These are phyloP conservation scores for Tringa solitaria DNA, from an alignment of 2,113 vertebrate genomes.

Conservation along the genomic window DNA sequence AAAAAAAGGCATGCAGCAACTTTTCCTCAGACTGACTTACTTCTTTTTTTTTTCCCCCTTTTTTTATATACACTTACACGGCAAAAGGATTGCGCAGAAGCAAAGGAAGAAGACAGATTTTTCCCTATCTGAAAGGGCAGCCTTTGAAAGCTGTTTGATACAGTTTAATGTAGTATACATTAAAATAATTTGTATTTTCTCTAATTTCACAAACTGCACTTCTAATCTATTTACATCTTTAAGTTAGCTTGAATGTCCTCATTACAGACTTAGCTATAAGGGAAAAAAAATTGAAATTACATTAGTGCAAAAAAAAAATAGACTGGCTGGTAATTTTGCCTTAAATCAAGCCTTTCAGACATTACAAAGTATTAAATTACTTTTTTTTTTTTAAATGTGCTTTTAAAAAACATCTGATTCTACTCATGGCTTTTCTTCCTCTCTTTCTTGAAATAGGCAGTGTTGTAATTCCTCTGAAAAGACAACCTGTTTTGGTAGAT, in stretches of 20 bases:
- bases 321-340: background rate
- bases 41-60: background rate
- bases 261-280: background rate
- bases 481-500: background rate
- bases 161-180: background rate
- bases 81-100: background rate
- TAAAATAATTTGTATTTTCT: background rate
- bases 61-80: background rate
- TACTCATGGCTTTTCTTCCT: background rate
- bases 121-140: background rate
- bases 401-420: background rate
- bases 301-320: background rate
- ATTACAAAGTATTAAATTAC: background rate
- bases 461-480: background rate
- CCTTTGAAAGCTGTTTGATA: background rate
- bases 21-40: background rate
- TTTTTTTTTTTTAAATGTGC: background rate
- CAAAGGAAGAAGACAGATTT: background rate
- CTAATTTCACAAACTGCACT: conserved; percentile 2
- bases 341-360: background rate
- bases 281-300: background rate
- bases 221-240: background rate
- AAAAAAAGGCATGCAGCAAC: background rate
- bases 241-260: background rate
- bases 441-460: background rate